Base-by-base conservation (phyloP, 2,888 invertebrate species). In the Lysandra coridon region DNA sequence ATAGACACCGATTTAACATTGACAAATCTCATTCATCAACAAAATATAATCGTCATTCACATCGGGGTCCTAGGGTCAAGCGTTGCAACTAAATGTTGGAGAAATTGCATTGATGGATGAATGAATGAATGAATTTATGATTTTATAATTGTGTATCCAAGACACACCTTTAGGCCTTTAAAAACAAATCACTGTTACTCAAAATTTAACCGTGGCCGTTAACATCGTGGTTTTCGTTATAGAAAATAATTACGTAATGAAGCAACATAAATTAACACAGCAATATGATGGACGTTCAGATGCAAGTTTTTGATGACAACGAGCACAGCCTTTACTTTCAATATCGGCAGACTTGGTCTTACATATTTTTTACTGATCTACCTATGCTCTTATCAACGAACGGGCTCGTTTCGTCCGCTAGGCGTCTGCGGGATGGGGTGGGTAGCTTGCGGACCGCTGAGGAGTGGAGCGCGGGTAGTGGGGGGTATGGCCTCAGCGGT, bases 21-120 rank as follows among this genome's bases (percentile, higher is more conserved):
- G 64, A 64, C 64, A 64, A 64, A 30, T 64, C 30, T 3, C 64
- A 64, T 64, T 30, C 64, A 64, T 64, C 64, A 64, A 30, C 64
- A 23, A 64, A 64, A 64, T 64, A 3, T 64, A 30, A 64, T 64
- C 64, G 64, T 64, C 64, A 30, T 23, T 64, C 64, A 64, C 64
- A 62, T 7, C 62, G 62, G 62, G 7, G 62, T 60, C 62, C 14
- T 17, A 30, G 62, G 62, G 7, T 62, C 23, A 62, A 62, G 60
- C n/a, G 30, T 30, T 64, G 64, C 30, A 64, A 30, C 30, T 7
- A 64, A 64, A 30, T 64, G 30, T 4, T 64, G 64, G 64, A 2
- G 23, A 30, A 10, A 60, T 60, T 60, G 17, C n/a, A 64, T 23
- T 23, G 64, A 30, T 10, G 10, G 10, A 10, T 23, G 49, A 10